Base-by-base conservation (phyloP, 2,797 vertebrate species). In the Cossypha dichroa region DNA sequence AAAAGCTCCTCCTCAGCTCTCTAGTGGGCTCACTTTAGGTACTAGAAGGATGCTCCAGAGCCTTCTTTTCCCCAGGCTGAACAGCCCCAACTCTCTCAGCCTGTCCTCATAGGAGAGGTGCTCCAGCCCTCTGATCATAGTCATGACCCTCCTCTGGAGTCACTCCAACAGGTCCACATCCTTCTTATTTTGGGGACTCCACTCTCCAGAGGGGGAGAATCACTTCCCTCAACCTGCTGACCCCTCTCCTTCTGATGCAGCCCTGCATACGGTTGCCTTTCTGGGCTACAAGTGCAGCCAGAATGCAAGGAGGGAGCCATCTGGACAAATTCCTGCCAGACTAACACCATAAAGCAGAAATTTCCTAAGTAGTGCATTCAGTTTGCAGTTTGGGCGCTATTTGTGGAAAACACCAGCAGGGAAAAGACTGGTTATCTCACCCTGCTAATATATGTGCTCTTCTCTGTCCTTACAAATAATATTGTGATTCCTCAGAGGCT, bases 121-220 rank as follows among this genome's bases (percentile, higher is more conserved):
- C 13, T 41, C 22, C 55, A 55, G 18, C 4, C 15, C 34, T n/a
- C 69, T 36, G 48, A n/a, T 41, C 46, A 34, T 2, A 22, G 15
- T 14, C 10, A 23, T 28, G 54, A 38, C 7, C 7, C 18, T 36
- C 22, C 31, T 48, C 34, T 36, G 62, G 48, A 62, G 9, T 17
- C 0, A 0, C 15, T 68, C 48, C 28, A 17, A 17, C 7, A 41
- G 7, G 5, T 34, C 31, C 25, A 41, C 13, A 36, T 36, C 48
- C 34, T 68, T n/a, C 34, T 55, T 15, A 5, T 17, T 11, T 5
- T 49, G 48, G 22, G 3, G 1, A 31, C 8, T 15, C 9, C n/a
- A 28, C 28, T 25, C 19, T 43, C 45, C 36, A 76, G 41, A 76
- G 33, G 6, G 11, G 20, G 1, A 82, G 14, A 33, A 58, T 16